Evolutionary conservation across 2,888 invertebrate species (phyloP), one percentile per base, ranked within the genome.

Genomic region (Coleophora deauratella): DNA sequence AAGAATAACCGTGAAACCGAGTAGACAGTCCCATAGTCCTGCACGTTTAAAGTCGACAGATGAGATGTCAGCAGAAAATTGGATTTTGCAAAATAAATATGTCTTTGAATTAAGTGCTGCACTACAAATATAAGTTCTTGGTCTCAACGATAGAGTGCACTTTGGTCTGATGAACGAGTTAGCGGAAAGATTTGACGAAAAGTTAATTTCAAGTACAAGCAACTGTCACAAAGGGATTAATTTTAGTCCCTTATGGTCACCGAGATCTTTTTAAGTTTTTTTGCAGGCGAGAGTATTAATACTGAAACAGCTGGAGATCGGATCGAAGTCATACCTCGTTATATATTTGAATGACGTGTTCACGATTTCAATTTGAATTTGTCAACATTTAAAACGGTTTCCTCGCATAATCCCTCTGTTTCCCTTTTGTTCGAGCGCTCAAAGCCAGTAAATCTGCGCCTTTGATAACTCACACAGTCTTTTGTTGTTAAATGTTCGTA

Each of bases 71-170:
- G 82, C 82, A 82, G 82, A 84, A 85, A 85, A 85, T 85, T 84
- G 85, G 85, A 85, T 85, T 85, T 81, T 64, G 79, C 76, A 81
- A 82, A 84, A 84, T 85, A 85, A 85, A 85, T 81, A 82, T 82
- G 82, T 82, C 81, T 70, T 72, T 70, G 69, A 72, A 70, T 72
- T 67, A 67, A 59, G 43, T 41, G 36, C 27, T 15, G 45, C 40
- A 45, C 33, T 9, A 31, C 45, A 31, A 72, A 66, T 66, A 46
- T 46, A 46, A 46, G 57, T 61, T 55, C 48, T 66, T 48, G 36
- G 0, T 0, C 0, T 1, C 11, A 15, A 0, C 3, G 0, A 14
- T 51, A 60, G 76, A 60, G 52, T 47, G 42, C 9, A 49, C 9
- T 57, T 52, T 72, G 35, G 36, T 31, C 42, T 46, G 38, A 11